Base-by-base conservation (phyloP, 2,113 vertebrate genomes). In the Pelecanus crispus region DNA sequence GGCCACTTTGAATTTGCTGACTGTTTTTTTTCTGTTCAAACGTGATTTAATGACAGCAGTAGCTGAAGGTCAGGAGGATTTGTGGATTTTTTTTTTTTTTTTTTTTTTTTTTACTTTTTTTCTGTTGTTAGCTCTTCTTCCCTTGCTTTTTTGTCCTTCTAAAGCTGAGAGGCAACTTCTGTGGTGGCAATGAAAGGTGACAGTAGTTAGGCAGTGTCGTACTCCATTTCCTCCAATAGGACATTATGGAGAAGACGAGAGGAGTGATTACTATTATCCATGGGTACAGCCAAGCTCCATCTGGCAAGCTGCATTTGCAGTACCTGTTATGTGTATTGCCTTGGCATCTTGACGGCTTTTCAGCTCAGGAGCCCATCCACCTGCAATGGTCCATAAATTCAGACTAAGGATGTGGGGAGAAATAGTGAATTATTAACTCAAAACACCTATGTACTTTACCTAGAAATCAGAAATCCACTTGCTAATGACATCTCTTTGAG, bases 91-190 rank as follows among this genome's bases (percentile, higher is more conserved):
- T 4, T 10, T 42, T 58, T 68, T 38, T 74, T 78, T 6, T 8
- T 50, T 34, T 8, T 16, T 58, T 59, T 38, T 74, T 78, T 6
- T 8, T 50, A 34, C 8, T 16, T 58, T 59, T 74, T 66, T 42
- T 59, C 21, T 56, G 6, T 53, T 91, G 17, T 70, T 63, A 66
- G 11, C 34, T 50, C 18, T 65, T 94, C 44, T 94, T 88, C 4
- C 16, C n/a, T 58, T 78, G 31, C 20, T 66, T 92, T 83, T 94
- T 45, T 71, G 65, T 94, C n/a, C 28, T 90, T 94, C 78, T 92
- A 16, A 92, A 96, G 95, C 88, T 90, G 72, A 94, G 40, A 86
- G 52, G 52, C 55, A 55, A 67, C 26, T 81, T 95, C 81, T 75
- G 49, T 73, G 90, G 85, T 94, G 40, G 45, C 65, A 83, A 45